Evolutionary conservation across 2,113 vertebrate genomes (phyloP).

Genomic region (Chaetodon trifascialis): DNA sequence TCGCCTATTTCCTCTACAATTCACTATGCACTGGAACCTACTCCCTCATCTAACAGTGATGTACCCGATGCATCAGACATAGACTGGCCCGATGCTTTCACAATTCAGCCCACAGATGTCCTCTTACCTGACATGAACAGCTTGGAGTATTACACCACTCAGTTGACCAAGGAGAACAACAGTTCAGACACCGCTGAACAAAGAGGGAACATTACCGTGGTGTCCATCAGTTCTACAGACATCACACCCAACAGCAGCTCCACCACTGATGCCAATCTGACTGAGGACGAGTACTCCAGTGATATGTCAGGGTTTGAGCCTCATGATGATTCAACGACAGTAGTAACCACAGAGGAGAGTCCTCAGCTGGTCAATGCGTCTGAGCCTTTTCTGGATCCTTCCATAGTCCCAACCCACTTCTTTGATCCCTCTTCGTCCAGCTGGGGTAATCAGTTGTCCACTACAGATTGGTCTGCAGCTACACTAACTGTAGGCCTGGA

Average conservation of each 20-base stretch:
- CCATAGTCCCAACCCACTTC: conserved; percentile 62
- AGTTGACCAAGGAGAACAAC: conserved; percentile 78
- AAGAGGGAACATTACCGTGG: conserved; percentile 66
- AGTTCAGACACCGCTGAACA: conserved; percentile 69
- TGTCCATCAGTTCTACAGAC: conserved; percentile 55
- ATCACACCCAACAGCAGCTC: conserved; percentile 56
- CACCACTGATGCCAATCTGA: conserved; percentile 52
- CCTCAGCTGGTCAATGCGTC: conserved; percentile 61
- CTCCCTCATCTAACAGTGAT: conserved; percentile 52
- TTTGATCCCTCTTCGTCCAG: conserved; percentile 57
- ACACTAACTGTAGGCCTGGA: conserved; percentile 33
- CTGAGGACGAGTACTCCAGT: conserved; percentile 73
- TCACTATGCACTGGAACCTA: conserved; percentile 44
- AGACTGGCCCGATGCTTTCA: conserved; percentile 79
- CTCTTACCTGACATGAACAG: conserved; percentile 88
- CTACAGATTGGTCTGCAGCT: conserved; percentile 61
- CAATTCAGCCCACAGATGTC: conserved; percentile 83
- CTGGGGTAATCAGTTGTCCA: conserved; percentile 43
- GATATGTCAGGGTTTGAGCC: conserved; percentile 77
- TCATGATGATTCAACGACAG: conserved; percentile 53
- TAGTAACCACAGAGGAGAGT: conserved; percentile 56
- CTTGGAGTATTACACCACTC: conserved; percentile 85
- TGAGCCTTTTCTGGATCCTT: conserved; percentile 69
- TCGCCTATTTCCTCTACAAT: conserved; percentile 53
- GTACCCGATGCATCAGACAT: conserved; percentile 59